These are phyloP conservation scores for Enteromius treurensis DNA, from an alignment of 2,797 vertebrate species.

Conservation along the genomic window DNA sequence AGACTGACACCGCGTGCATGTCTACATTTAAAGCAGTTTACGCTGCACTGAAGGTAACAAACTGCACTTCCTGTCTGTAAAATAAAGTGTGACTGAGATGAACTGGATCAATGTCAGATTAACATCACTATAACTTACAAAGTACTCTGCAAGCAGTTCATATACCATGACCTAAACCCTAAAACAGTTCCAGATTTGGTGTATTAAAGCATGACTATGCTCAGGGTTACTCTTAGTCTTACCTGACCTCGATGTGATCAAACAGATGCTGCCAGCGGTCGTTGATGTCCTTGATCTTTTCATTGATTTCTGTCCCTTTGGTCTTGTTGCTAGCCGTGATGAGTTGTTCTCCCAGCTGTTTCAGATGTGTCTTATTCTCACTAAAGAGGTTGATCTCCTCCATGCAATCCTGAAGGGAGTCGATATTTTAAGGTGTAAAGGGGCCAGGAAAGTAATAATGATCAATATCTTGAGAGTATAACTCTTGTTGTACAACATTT, in stretches of 20 bases:
- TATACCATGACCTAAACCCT: not conserved
- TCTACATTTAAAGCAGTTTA: not conserved
- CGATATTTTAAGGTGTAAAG: not conserved
- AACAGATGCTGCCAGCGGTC: constrained; percentile 95
- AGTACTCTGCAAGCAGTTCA: not conserved
- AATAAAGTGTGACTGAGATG: constrained; percentile 7
- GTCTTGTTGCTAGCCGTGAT: constrained; percentile 87
- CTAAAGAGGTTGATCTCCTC: constrained; percentile 87
- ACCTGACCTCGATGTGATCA: constrained; percentile 91
- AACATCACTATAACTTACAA: not conserved
- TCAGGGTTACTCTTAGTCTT: constrained; percentile 57
- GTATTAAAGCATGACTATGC: not conserved
- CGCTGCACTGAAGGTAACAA: not conserved
- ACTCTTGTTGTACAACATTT: constrained; percentile 24
- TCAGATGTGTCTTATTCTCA: constrained; percentile 82
- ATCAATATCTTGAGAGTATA: not conserved
- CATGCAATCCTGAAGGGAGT: constrained; percentile 82
- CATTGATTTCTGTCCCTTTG: constrained; percentile 84
- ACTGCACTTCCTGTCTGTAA: not conserved
- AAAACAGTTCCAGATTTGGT: not conserved
- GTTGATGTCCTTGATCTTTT: constrained; percentile 88
- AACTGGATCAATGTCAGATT: not conserved
- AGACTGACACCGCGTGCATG: not conserved
- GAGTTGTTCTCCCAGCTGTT: constrained; percentile 83
- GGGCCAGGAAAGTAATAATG: not conserved